A percentile compares a stretch with the other conserved stretches of the same genome.
Conservation (phyloP, 2,888 invertebrate genomes). For the Serrognathus titanus region DNA sequence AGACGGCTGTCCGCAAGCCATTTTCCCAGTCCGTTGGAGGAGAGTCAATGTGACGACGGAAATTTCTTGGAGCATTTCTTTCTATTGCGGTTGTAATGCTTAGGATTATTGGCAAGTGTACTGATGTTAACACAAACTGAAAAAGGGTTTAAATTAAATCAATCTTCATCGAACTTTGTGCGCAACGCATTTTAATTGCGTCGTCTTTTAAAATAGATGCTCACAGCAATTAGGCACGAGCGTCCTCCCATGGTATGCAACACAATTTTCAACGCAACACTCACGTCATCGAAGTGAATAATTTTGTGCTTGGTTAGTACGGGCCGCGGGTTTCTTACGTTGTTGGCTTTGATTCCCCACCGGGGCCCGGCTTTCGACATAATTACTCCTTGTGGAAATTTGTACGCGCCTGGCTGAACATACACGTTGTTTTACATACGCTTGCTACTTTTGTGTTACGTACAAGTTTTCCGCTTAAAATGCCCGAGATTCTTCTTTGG, state of each 20-base stretch:
- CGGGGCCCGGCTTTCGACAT: slow-evolving; percentile 23
- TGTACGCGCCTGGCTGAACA: slow-evolving; percentile 23
- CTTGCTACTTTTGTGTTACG: no score
- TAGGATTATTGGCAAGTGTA: slow-evolving; percentile 18
- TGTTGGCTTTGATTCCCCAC: neutral
- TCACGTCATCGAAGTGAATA: no score
- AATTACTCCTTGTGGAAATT: slow-evolving; percentile 23
- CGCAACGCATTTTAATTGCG: no score
- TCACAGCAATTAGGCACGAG: neutral
- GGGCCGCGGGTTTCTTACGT: neutral
- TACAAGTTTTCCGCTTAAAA: no score
- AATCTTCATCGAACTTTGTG: no score
- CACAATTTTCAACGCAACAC: no score
- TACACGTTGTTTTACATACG: slow-evolving; percentile 7
- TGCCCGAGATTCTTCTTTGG: no score
- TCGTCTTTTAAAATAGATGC: neutral
- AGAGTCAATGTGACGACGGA: slow-evolving; percentile 16
- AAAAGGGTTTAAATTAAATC: no score
- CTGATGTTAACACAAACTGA: neutral
- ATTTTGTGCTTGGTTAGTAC: no score
- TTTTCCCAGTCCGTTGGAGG: slow-evolving; percentile 57
- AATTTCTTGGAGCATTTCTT: slow-evolving; percentile 10
- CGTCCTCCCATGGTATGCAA: neutral
- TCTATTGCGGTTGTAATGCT: neutral
- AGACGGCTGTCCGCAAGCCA: slow-evolving; percentile 65